Conservation (phyloP, 2,888 invertebrate species). For the Miltochrista miniata region DNA sequence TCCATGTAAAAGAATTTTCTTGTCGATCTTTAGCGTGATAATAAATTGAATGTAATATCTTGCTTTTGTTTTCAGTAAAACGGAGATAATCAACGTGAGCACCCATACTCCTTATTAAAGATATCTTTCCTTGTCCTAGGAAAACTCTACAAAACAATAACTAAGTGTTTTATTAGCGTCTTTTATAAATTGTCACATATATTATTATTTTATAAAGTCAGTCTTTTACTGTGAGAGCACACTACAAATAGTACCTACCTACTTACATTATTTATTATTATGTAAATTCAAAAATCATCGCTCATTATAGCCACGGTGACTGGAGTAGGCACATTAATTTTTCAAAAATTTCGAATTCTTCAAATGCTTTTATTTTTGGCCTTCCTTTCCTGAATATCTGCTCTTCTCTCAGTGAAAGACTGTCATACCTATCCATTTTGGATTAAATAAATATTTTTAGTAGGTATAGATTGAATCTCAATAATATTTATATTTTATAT, state of each 20-base stretch:
- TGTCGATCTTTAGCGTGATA: too few relatives aligned
- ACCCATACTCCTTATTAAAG: conserved; percentile 8
- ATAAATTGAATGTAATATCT: background rate
- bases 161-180: background rate
- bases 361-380: too few relatives aligned
- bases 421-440: too few relatives aligned
- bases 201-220: background rate
- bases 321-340: too few relatives aligned
- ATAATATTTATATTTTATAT: background rate
- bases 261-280: too few relatives aligned
- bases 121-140: background rate
- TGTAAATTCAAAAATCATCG: too few relatives aligned
- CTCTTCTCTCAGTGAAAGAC: background rate
- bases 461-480: background rate
- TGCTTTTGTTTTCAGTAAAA: conserved; percentile 85
- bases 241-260: too few relatives aligned
- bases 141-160: background rate
- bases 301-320: too few relatives aligned
- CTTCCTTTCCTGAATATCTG: too few relatives aligned
- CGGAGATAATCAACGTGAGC: conserved; percentile 90
- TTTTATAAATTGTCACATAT: background rate
- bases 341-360: too few relatives aligned
- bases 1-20: too few relatives aligned
- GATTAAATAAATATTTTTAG: background rate
- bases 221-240: background rate